These are phyloP conservation scores for Drosophila elegans DNA, from an alignment of 1,140 invertebrate species.

Conservation along the genomic window DNA sequence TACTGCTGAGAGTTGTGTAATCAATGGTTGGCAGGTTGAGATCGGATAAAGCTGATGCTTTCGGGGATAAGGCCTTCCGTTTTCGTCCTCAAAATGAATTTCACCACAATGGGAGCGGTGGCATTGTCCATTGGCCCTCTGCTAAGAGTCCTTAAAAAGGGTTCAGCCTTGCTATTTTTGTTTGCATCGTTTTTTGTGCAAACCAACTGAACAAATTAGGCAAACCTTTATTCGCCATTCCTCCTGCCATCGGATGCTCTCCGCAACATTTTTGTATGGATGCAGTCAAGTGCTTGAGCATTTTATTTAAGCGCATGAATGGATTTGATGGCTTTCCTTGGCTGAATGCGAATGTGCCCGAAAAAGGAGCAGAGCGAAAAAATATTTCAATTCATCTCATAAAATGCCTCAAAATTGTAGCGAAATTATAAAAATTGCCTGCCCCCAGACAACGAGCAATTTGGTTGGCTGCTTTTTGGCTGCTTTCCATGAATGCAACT, in stretches of 20 bases:
- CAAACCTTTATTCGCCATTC: slow-evolving; percentile 56
- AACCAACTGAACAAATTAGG: slow-evolving; percentile 78
- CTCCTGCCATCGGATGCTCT: slow-evolving; percentile 8
- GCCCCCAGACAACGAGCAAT: slow-evolving; percentile 55
- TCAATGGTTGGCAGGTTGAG: slow-evolving; percentile 9
- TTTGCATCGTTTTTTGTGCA: slow-evolving; percentile 25
- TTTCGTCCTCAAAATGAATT: slow-evolving; percentile 26
- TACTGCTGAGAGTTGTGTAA: slow-evolving; percentile 11
- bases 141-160: slow-evolving; percentile 22
- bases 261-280: slow-evolving; percentile 76
- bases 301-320: slow-evolving; percentile 85
- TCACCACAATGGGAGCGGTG: slow-evolving; percentile 19
- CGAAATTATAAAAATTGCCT: slow-evolving; percentile 82
- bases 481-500: slow-evolving; percentile 55
- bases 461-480: slow-evolving; percentile 67
- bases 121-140: slow-evolving; percentile 23
- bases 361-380: slow-evolving; percentile 53
- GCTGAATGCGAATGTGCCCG: slow-evolving; percentile 43
- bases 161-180: slow-evolving; percentile 33
- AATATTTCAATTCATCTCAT: slow-evolving; percentile 82
- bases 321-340: slow-evolving; percentile 79
- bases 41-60: slow-evolving; percentile 29
- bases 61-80: slow-evolving; percentile 21
- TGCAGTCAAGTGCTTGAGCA: slow-evolving; percentile 84
- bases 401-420: slow-evolving; percentile 83